Base-by-base conservation (phyloP, 1,140 invertebrate species). In the Zaprionus gabonicus region DNA sequence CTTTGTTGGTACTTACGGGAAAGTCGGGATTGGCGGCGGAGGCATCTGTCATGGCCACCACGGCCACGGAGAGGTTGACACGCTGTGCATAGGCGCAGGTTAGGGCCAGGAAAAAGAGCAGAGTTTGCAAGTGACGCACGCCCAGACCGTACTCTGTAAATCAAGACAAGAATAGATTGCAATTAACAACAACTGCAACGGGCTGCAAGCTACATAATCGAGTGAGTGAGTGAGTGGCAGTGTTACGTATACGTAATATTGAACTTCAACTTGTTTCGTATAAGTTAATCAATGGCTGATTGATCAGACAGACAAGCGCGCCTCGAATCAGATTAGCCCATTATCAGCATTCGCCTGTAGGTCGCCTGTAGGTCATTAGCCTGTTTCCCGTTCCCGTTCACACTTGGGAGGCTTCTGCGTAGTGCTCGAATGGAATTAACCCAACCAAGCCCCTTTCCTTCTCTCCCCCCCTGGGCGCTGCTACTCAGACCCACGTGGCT, bases 21-120 rank as follows among this genome's bases (percentile, higher is more conserved):
- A 92, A 92, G 31, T 87, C 13, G 0, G 82, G 79, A 80, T 92
- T 92, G 23, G 81, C 83, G 4, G 71, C 60, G 0, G 51, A 58
- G 0, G 82, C 63, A 78, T 92, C 76, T 4, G 91, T 91, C 91
- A 92, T 92, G 71, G 91, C 91, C 62, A 92, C 91, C 17, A 96
- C 94, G 2, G 95, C 95, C 69, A 96, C 95, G 7, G 95, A 96
- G 64, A 96, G 93, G 59, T 95, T 95, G 10, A 95, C 95, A 68
- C 95, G 91, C 75, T 95, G 94, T 9, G 93, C 94, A 82, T 95
- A 96, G 4, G 94, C 95, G 25, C 95, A 93, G 0, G 95, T 84
- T 70, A 96, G 94, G 0, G 94, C 94, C 5, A 95, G 71, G 80
- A 96, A 96, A 41, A 96, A 91, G 17, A 96, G 82, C 3, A 96